Evolutionary conservation across 2,113 vertebrate species (phyloP).

Genomic region (Pitta sordida): DNA sequence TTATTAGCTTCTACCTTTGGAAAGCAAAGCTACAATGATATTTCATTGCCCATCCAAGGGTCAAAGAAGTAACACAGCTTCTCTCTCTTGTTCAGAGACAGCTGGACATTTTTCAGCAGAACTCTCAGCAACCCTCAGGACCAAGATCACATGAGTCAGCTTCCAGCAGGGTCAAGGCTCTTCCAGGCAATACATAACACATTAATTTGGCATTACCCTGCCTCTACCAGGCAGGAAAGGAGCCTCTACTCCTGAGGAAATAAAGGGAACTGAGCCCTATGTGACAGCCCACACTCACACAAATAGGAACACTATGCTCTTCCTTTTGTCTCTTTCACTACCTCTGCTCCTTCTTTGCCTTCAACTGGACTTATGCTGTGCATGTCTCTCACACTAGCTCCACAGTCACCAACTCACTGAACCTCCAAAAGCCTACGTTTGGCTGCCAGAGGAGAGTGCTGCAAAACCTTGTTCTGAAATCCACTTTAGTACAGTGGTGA

Average conservation of each 20-base stretch:
- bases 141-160: not conserved
- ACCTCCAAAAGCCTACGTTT: not conserved
- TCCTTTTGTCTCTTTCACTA: not conserved
- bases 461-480: not conserved
- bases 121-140: not conserved
- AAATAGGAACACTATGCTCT: not conserved
- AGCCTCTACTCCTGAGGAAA: not conserved
- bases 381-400: not conserved
- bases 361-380: not conserved
- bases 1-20: conserved; percentile 46
- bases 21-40: not conserved
- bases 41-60: not conserved
- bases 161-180: conserved; percentile 16
- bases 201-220: not conserved
- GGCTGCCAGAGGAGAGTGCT: not conserved
- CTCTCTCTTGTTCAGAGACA: not conserved
- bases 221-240: not conserved
- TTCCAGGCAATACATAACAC: not conserved
- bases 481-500: no score
- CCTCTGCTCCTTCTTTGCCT: not conserved
- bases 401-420: not conserved
- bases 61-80: not conserved
- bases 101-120: not conserved
- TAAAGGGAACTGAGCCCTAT: not conserved
- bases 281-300: not conserved